Percentiles rank a stretch among this genome's conserved stretches.
These are phyloP conservation scores for Heliopora coerulea DNA, from an alignment of 92 coral and sea anemone species.

Conservation along the genomic window DNA sequence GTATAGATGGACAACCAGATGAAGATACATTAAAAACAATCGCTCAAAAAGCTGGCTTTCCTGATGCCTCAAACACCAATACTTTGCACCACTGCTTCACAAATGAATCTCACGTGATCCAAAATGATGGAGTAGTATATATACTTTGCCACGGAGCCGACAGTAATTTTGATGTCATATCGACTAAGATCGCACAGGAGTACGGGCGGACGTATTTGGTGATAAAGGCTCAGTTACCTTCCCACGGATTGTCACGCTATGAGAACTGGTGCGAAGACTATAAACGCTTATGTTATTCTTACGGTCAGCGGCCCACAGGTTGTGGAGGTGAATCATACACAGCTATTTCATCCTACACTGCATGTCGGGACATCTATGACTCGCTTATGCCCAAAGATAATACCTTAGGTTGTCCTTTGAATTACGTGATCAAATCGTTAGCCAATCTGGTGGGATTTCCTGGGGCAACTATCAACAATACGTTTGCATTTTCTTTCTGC, in stretches of 20 bases:
- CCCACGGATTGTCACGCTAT: slow-evolving; percentile 49
- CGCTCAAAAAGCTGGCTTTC: not conserved
- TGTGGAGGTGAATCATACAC: slow-evolving; percentile 38
- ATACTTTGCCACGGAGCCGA: slow-evolving; percentile 59
- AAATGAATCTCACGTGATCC: not conserved
- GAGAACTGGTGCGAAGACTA: slow-evolving; percentile 65
- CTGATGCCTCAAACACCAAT: not conserved
- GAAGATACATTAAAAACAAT: not conserved
- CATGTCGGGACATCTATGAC: slow-evolving; percentile 46
- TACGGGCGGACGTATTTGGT: slow-evolving; percentile 22
- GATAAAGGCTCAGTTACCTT: slow-evolving; percentile 55
- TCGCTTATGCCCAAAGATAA: slow-evolving; percentile 44
- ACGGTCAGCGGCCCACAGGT: slow-evolving; percentile 57
- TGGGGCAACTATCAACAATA: slow-evolving; percentile 38
- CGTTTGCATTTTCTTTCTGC: slow-evolving; percentile 52
- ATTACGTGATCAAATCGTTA: not conserved
- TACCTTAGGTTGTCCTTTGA: slow-evolving; percentile 48
- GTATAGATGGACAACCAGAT: not conserved
- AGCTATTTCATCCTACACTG: slow-evolving; percentile 2
- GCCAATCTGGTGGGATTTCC: slow-evolving; percentile 30
- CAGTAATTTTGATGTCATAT: slow-evolving; percentile 51
- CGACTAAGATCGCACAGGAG: slow-evolving; percentile 20
- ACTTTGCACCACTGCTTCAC: not conserved
- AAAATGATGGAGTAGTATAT: slow-evolving; percentile 24
- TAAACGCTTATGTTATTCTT: slow-evolving; percentile 55